Evolutionary conservation across 2,113 vertebrate species (phyloP), one percentile per base, ranked within the genome.

Genomic region (Galeopterus variegatus): DNA sequence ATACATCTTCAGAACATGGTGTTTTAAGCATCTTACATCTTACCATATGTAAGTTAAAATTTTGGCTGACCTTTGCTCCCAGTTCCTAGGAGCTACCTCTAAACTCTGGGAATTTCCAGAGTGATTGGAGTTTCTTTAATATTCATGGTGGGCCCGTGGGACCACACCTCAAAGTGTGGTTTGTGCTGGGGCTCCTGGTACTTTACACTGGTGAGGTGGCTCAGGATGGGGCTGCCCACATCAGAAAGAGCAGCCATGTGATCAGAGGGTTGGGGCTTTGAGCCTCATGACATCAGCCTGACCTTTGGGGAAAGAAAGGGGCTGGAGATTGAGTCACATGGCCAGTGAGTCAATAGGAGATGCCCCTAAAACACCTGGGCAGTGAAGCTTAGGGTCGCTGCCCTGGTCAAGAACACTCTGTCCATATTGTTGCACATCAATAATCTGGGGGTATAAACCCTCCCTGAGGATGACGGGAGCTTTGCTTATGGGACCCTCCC

Each of bases 121-220:
- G 60, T 24, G 52, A 69, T 45, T 7, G n/a, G 69, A 45, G 8
- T 50, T 58, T 48, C 31, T 62, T 70, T 62, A 24, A 56, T 54
- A 45, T 23, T 28, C 70, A 1, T 7, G 5, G 62, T 19, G 52
- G 36, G 8, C 8, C 12, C 33, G 6, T 0, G 4, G 17, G 23
- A 28, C 12, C 41, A 69, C 17, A 56, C 28, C 4, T 17, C 21
- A 48, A 15, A 12, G 62, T 31, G 48, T 64, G 56, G 24, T 23
- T 13, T 23, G 11, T 45, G 31, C 36, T 6, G 36, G 15, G 1
- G 1, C 36, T 31, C 21, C 14, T 28, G 19, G 5, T 24, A 23
- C 2, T 41, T 88, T 21, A 23, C 6, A 13, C 36, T 33, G 18
- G 13, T 0, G 5, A 17, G 19, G n/a, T 45, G 81, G 23, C 56